Evolutionary conservation across 2,113 vertebrate species (phyloP).

Genomic region (Strix aluco): DNA sequence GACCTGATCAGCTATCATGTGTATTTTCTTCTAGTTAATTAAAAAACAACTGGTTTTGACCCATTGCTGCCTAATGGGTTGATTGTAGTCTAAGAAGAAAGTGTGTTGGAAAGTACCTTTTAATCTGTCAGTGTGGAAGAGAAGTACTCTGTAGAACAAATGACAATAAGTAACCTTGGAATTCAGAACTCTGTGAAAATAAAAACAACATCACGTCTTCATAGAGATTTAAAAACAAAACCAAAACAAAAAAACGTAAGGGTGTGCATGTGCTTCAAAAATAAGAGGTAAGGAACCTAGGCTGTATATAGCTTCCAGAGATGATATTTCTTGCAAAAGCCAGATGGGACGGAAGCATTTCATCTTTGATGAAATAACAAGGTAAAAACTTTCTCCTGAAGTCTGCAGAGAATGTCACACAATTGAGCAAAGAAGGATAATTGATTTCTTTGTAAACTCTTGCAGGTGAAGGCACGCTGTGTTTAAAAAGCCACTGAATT

Average conservation of each 20-base stretch:
- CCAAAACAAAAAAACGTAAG: background rate
- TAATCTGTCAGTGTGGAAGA: background rate
- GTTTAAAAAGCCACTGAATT: background rate
- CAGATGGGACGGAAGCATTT: background rate
- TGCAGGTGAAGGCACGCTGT: background rate
- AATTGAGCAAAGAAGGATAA: background rate
- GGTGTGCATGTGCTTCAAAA: fast-evolving
- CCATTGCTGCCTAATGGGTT: background rate
- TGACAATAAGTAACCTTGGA: background rate
- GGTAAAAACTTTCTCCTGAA: background rate
- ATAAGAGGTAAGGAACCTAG: background rate
- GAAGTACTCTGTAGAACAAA: background rate
- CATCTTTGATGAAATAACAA: background rate
- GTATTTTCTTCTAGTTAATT: background rate
- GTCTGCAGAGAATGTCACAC: background rate
- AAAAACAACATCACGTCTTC: background rate
- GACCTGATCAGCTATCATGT: background rate
- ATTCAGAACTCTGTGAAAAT: background rate
- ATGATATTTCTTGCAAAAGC: background rate
- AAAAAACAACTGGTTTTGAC: background rate
- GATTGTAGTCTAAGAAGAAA: background rate
- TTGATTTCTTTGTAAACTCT: background rate
- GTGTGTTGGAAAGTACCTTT: background rate
- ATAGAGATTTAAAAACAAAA: background rate
- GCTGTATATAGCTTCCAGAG: background rate